Conservation (phyloP, 2,113 vertebrate species). For the Forbesichthys papilliferus region DNA sequence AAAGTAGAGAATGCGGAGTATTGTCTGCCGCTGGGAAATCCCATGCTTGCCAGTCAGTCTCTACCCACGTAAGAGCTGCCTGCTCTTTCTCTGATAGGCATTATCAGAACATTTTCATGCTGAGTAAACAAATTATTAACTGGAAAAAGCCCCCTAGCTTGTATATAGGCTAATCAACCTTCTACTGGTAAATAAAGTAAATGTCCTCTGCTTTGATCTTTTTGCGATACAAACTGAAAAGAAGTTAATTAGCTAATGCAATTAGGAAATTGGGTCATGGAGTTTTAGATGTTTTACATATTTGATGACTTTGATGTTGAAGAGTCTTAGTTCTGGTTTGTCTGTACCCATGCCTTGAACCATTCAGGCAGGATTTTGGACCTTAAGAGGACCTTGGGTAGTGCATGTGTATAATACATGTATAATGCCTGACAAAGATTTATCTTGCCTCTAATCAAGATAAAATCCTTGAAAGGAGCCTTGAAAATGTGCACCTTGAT, state of each 20-base stretch:
- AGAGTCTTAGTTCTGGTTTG: constrained; percentile 31
- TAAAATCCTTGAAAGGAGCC: no score
- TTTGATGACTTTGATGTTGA: constrained; percentile 50
- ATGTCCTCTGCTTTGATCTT: constrained; percentile 27
- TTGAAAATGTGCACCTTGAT: no score
- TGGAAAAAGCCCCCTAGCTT: not conserved
- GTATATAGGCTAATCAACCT: constrained; percentile 15
- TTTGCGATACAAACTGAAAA: constrained; percentile 1
- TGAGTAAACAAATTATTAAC: constrained; percentile 42
- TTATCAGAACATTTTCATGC: constrained; percentile 20
- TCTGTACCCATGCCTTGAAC: constrained; percentile 25
- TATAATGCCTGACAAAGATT: not conserved
- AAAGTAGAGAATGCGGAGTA: constrained; percentile 17
- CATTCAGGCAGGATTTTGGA: constrained; percentile 12
- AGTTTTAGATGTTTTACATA: constrained; percentile 42
- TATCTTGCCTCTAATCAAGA: no score
- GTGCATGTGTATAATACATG: not conserved
- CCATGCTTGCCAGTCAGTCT: constrained; percentile 25
- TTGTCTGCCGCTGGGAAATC: constrained; percentile 22
- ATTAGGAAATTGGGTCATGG: constrained; percentile 22
- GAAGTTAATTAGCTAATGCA: constrained; percentile 23
- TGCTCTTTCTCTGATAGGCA: constrained; percentile 8
- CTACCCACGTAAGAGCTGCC: constrained; percentile 27
- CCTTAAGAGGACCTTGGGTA: no score
- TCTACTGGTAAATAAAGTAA: constrained; percentile 16